These are phyloP conservation scores for Equus przewalskii DNA, from an alignment of 2,113 vertebrate species.

Conservation along the genomic window DNA sequence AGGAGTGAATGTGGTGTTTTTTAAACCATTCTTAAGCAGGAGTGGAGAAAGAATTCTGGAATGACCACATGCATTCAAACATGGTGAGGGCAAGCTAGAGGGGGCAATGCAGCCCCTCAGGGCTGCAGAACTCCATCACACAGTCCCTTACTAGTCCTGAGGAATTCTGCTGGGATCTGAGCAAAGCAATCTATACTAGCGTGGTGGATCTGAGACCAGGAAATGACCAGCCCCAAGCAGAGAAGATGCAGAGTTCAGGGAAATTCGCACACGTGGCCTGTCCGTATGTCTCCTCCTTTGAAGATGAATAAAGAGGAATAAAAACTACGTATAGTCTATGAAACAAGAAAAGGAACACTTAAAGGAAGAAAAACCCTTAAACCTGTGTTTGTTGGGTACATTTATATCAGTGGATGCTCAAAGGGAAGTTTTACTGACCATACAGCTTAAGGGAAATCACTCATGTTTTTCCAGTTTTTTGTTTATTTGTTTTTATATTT, in stretches of 20 bases:
- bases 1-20: not conserved
- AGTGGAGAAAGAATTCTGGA: not conserved
- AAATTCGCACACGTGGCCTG: not conserved
- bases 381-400: not conserved
- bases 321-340: not conserved
- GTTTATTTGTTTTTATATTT: not conserved
- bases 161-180: not conserved
- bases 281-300: not conserved
- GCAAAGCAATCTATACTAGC: not conserved
- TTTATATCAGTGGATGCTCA: not conserved
- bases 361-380: not conserved
- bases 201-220: not conserved
- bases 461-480: not conserved
- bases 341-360: not conserved
- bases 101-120: rapidly evolving
- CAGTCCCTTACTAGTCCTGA: not conserved
- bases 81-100: rapidly evolving
- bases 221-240: not conserved
- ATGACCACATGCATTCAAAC: not conserved
- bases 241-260: not conserved
- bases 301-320: not conserved
- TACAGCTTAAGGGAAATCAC: not conserved
- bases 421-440: not conserved
- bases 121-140: not conserved
- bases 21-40: not conserved